Evolutionary conservation across 2,797 vertebrate species (phyloP).

Genomic region (Liparis tanakae): DNA sequence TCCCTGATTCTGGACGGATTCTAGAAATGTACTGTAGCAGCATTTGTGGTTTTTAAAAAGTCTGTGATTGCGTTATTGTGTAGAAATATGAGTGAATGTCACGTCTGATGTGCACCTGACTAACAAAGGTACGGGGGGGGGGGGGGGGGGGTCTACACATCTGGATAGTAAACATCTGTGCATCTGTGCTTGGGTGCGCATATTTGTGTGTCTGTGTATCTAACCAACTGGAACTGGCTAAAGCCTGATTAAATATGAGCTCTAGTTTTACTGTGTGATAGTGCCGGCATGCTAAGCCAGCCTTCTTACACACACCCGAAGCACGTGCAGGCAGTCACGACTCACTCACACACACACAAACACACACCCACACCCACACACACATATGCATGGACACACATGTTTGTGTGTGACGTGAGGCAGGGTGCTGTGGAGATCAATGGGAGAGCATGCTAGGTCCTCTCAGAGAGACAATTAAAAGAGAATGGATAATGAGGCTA

Average conservation of each 20-base stretch:
- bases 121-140: neutral
- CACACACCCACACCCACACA: conserved; percentile 18
- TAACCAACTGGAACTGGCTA: conserved; percentile 35
- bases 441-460: conserved; percentile 61
- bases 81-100: conserved; percentile 11
- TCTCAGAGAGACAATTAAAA: conserved; percentile 78
- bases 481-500: conserved; percentile 81
- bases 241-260: conserved; percentile 42
- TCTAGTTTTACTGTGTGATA: conserved; percentile 39
- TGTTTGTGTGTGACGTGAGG: conserved; percentile 56
- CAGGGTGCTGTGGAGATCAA: conserved; percentile 64
- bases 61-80: neutral
- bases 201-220: neutral
- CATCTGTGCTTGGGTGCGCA: neutral
- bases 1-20: conserved; percentile 4
- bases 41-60: conserved; percentile 12
- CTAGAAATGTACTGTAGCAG: conserved; percentile 12
- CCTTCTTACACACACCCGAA: conserved; percentile 35
- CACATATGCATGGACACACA: conserved; percentile 11
- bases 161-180: conserved; percentile 15
- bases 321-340: conserved; percentile 54
- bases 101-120: conserved; percentile 9
- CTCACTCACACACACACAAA: conserved; percentile 18
- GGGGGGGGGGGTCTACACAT: neutral
- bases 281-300: conserved; percentile 47